Evolutionary conservation across 2,888 invertebrate species (phyloP).

Genomic region (Formica aserva): DNA sequence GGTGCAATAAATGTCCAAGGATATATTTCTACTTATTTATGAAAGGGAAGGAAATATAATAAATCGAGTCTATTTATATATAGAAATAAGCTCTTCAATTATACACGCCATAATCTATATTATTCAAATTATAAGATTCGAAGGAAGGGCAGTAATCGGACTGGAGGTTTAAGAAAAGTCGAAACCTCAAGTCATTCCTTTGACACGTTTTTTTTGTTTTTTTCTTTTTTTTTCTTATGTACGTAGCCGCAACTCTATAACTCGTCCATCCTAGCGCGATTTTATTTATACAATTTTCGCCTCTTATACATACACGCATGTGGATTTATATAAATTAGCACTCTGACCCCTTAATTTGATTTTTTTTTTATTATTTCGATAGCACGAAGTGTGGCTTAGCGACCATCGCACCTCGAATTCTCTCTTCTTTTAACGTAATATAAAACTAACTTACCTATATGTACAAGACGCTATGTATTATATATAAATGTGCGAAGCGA

Average conservation of each 20-base stretch:
- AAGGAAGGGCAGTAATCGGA: conserved; percentile 32
- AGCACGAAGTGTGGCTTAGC: conserved; percentile 16
- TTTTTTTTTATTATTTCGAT: conserved; percentile 7
- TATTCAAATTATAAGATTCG: conserved; percentile 28
- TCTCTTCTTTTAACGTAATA: conserved; percentile 73
- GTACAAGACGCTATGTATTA: conserved; percentile 77
- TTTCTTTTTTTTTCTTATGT: conserved; percentile 63
- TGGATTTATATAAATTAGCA: conserved; percentile 67
- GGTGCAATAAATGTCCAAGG: not conserved
- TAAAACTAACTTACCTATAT: conserved; percentile 85
- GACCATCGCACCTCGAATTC: conserved; percentile 28
- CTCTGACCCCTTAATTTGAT: conserved; percentile 54
- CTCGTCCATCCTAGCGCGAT: conserved; percentile 42
- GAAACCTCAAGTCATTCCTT: conserved; percentile 33
- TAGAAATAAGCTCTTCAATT: conserved; percentile 9
- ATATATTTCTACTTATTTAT: not conserved
- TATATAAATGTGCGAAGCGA: conserved; percentile 73
- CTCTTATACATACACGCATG: conserved; percentile 51
- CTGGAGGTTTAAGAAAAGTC: not conserved
- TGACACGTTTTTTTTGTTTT: conserved; percentile 7
- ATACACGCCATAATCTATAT: conserved; percentile 15
- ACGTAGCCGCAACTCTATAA: conserved; percentile 73
- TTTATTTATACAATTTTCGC: conserved; percentile 36
- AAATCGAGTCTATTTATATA: not conserved
- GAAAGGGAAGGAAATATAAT: not conserved